phyloP scores from a whole-genome alignment of 2,113 vertebrate species.

The Phoenicopterus ruber region DNA sequence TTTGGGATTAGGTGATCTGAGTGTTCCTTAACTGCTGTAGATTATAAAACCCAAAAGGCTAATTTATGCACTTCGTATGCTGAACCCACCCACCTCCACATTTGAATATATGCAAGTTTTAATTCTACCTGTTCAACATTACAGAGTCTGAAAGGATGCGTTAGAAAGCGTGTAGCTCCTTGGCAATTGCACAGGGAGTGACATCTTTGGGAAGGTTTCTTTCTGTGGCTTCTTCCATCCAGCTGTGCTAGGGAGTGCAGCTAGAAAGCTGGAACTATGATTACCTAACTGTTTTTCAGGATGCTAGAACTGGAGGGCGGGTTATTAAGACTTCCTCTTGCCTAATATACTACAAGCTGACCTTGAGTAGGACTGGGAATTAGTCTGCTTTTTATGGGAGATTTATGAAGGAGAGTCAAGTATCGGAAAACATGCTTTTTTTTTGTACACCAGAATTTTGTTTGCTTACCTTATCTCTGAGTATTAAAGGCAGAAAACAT shows the following conservation, averaged over 20 bases:
- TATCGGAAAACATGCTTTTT: background rate
- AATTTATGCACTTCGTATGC: background rate
- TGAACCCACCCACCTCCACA: background rate
- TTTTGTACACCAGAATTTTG: background rate
- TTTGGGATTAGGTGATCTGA: background rate
- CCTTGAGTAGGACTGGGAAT: background rate
- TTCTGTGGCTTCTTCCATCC: background rate
- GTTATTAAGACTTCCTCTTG: background rate
- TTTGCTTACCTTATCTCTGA: conserved; percentile 17
- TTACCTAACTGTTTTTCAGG: background rate
- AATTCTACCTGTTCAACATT: background rate
- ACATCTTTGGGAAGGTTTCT: background rate
- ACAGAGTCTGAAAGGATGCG: background rate
- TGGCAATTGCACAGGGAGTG: background rate
- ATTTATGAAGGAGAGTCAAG: background rate
- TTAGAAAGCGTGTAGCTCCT: background rate
- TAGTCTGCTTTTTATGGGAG: background rate
- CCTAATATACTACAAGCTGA: background rate
- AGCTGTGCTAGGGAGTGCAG: background rate
- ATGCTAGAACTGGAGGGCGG: background rate
- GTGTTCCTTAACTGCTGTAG: background rate
- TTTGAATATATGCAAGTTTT: background rate
- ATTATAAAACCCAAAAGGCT: background rate
- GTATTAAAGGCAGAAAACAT: conserved; percentile 21
- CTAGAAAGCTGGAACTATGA: background rate